phyloP scores from a whole-genome alignment of 2,888 invertebrate species.

The Polyommatus icarus region DNA sequence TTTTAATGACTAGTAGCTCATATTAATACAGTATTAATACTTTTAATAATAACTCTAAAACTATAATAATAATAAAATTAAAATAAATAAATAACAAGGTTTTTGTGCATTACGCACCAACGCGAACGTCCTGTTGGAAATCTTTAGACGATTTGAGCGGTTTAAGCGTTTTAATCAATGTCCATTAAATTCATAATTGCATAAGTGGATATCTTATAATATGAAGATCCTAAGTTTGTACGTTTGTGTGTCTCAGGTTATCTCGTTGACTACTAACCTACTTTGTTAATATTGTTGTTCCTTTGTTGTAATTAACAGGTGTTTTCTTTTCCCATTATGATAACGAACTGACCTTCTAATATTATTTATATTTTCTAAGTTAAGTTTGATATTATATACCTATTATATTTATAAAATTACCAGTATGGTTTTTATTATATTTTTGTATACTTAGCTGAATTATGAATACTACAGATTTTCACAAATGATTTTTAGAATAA shows the following conservation, averaged over 20 bases:
- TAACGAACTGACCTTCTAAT: no score
- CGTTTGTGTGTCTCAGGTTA: neutral
- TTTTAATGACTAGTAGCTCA: neutral
- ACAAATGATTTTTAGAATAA: neutral
- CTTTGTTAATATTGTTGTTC: neutral
- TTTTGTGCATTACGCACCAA: neutral
- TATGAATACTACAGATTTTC: neutral
- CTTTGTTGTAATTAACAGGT: neutral
- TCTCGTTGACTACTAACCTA: constrained; percentile 3
- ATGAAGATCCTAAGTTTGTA: neutral
- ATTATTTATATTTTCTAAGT: no score
- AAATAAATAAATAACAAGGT: constrained; percentile 6
- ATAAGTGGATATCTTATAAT: neutral
- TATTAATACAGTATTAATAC: neutral
- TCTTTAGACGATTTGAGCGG: constrained; percentile 3
- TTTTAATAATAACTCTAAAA: neutral
- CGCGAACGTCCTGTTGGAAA: constrained; percentile 17
- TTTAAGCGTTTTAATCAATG: constrained; percentile 4
- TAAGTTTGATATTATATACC: no score
- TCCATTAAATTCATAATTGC: neutral
- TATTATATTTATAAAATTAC: no score
- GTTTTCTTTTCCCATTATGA: neutral
- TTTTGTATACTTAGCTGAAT: no score
- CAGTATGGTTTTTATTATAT: no score
- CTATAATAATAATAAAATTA: neutral